Base-by-base conservation (phyloP, 2,797 vertebrate genomes). In the Cyprinodon diabolis region DNA sequence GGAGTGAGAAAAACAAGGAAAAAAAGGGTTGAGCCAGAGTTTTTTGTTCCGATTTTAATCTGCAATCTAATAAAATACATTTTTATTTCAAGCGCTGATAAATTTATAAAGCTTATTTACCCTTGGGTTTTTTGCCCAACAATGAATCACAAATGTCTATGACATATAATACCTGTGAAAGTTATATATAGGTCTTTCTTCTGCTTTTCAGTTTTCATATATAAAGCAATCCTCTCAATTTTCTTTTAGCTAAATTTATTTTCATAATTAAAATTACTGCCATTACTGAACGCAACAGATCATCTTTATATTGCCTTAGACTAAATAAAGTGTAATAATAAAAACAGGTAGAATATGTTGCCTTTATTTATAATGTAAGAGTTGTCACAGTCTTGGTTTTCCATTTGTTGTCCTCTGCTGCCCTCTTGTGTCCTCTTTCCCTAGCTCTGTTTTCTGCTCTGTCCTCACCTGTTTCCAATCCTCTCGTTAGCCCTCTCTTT, bases 11-110 rank as follows among this genome's bases (percentile, higher is more conserved):
- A 0, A 21, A 19, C n/a, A 13, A 56, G 2, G 12, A 56, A 25
- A 23, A 23, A 23, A 11, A 5, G n/a, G 12, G 9, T 21, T n/a
- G n/a, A 55, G 54, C 8, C n/a, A 23, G 7, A 55, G 10, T 6
- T 55, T 55, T 55, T 55, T 66, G 63, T 35, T 67, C 12, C 40
- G 54, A 9, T 66, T 14, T 37, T 55, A 68, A 78, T 57, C 57
- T 57, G 57, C 17, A 30, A 6, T 23, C 10, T 8, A 56, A 55
- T 10, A 69, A 0, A 54, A 57, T 58, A 66, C 56, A 2, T 57
- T 6, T 73, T 77, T 68, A 56, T 49, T 1, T 10, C 3, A 43
- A 71, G 21, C 72, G n/a, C 43, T 58, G 10, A 47, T 63, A 21
- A 40, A 63, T 40, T 63, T 17, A 63, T 21, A 63, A n/a, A 55